These are phyloP conservation scores for Parambassis ranga DNA, from an alignment of 2,797 vertebrate genomes.

Conservation along the genomic window DNA sequence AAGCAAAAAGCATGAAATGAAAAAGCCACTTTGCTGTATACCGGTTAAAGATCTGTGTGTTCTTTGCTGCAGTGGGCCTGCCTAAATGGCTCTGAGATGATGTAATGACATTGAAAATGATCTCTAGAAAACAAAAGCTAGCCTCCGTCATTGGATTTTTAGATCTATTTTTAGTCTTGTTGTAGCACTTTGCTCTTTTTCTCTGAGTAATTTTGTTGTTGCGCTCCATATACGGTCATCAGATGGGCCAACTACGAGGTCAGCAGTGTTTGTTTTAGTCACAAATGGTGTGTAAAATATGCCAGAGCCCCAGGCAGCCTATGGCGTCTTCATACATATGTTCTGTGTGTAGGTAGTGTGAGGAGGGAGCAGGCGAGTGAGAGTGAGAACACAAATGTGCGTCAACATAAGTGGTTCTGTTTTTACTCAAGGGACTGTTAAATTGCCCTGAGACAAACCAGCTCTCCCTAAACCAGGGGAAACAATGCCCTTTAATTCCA, in stretches of 20 bases:
- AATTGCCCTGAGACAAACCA: conserved; percentile 27
- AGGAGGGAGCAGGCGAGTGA: not conserved
- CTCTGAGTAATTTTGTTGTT: conserved; percentile 25
- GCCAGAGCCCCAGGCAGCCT: conserved; percentile 14
- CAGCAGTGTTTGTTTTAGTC: conserved; percentile 41
- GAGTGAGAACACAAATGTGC: not conserved
- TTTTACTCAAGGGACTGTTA: conserved; percentile 25
- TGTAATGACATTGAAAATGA: conserved; percentile 18
- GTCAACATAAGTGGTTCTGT: conserved; percentile 35
- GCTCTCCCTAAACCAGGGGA: conserved; percentile 4
- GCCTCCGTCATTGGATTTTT: conserved; percentile 26
- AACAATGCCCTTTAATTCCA: conserved; percentile 17
- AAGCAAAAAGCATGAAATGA: not conserved
- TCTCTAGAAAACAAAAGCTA: conserved; percentile 31
- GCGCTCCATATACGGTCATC: conserved; percentile 44
- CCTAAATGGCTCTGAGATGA: conserved; percentile 32
- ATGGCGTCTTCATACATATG: conserved; percentile 13
- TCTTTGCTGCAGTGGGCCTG: not conserved
- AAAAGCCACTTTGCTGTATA: not conserved
- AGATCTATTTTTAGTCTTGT: conserved; percentile 50
- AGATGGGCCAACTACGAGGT: conserved; percentile 23
- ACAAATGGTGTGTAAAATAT: conserved; percentile 60
- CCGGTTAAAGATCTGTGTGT: not conserved
- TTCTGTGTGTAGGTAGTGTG: conserved; percentile 24
- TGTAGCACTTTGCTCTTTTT: conserved; percentile 20